Percentiles rank a stretch among this genome's conserved stretches.
These are phyloP conservation scores for Craseonycteris thonglongyai DNA, from an alignment of 2,113 vertebrate genomes.

Conservation along the genomic window DNA sequence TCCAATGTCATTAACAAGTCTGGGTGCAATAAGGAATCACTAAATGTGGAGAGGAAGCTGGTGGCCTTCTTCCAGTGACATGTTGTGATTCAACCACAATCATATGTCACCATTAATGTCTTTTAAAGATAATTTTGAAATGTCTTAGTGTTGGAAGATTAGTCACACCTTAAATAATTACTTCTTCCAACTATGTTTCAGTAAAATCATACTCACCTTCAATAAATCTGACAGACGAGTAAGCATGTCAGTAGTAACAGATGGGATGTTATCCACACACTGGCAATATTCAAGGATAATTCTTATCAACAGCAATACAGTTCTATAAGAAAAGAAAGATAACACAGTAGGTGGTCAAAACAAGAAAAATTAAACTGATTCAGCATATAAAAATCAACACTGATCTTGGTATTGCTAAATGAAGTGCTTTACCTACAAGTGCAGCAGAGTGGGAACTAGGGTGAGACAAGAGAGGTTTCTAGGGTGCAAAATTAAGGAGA, in stretches of 20 bases:
- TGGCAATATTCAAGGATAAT: constrained; percentile 99
- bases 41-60: constrained; percentile 33
- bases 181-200: constrained; percentile 38
- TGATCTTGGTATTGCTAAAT: neutral
- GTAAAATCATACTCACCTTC: constrained; percentile 85
- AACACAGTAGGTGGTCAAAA: neutral
- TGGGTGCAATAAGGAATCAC: constrained; percentile 43
- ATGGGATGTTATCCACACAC: constrained; percentile 97
- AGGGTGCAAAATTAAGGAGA: neutral
- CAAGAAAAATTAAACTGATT: neutral
- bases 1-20: constrained; percentile 55
- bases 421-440: neutral
- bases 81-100: constrained; percentile 40
- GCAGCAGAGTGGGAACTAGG: neutral
- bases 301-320: constrained; percentile 95
- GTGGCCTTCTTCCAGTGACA: constrained; percentile 21
- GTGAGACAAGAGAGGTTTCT: neutral
- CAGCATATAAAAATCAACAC: constrained; percentile 40
- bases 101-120: constrained; percentile 35
- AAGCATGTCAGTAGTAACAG: constrained; percentile 95
- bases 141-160: constrained; percentile 36
- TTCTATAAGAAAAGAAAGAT: constrained; percentile 81
- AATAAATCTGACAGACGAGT: constrained; percentile 94
- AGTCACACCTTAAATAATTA: constrained; percentile 14
- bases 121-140: constrained; percentile 47